phyloP scores from a whole-genome alignment of 2,113 vertebrate genomes.

The Crotalus horridus region DNA sequence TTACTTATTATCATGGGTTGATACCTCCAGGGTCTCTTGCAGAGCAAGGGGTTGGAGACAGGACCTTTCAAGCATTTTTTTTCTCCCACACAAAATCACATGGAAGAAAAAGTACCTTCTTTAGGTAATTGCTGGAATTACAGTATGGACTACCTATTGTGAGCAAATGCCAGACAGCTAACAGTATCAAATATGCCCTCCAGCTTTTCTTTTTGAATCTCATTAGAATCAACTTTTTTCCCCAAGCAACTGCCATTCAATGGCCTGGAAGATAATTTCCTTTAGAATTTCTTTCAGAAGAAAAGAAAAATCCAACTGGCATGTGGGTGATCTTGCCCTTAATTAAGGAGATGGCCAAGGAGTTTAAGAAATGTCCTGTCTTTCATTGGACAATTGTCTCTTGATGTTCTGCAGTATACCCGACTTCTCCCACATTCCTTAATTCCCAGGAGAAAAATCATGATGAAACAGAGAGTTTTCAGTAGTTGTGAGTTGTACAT shows the following conservation, averaged over 20 bases:
- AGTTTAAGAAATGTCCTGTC: background rate
- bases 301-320: background rate
- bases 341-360: background rate
- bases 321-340: background rate
- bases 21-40: background rate
- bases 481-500: background rate
- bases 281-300: background rate
- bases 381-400: background rate
- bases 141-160: background rate
- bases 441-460: background rate
- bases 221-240: background rate
- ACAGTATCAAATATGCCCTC: background rate
- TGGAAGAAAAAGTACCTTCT: background rate
- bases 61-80: background rate
- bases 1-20: background rate
- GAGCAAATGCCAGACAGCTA: background rate
- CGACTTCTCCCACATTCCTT: background rate
- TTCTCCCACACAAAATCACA: background rate
- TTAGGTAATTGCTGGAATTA: background rate
- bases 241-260: background rate
- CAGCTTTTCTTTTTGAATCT: background rate
- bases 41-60: background rate
- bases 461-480: background rate
- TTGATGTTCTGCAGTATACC: background rate
- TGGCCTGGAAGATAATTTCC: background rate